Evolutionary conservation across 92 coral and sea anemone genomes (phyloP).

Genomic region (Umimayanthus kanabou): DNA sequence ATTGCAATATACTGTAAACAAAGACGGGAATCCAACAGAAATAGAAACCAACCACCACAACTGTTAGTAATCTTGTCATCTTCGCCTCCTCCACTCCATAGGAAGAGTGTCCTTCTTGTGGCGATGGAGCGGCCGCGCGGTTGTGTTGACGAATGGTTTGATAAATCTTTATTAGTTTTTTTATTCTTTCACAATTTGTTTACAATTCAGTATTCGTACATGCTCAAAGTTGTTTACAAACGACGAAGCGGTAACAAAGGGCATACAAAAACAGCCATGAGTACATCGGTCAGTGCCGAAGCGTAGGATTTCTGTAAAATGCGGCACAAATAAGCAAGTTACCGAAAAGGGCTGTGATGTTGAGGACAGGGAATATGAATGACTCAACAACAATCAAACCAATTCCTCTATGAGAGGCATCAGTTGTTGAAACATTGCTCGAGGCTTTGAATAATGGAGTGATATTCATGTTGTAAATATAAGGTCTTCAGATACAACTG

Average conservation of each 20-base stretch:
- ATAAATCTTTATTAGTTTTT: not conserved
- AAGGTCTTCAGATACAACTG: too few relatives aligned
- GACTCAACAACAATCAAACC: not conserved
- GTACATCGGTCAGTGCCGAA: not conserved
- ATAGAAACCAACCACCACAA: not conserved
- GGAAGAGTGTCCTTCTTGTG: too few relatives aligned
- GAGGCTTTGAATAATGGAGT: not conserved
- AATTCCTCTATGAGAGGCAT: constrained; percentile 6
- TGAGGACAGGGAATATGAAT: not conserved
- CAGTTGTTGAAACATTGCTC: not conserved
- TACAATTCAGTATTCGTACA: not conserved
- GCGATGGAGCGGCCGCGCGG: not conserved
- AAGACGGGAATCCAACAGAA: not conserved
- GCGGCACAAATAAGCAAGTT: not conserved
- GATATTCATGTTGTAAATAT: not conserved
- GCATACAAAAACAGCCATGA: not conserved
- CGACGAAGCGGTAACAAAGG: not conserved
- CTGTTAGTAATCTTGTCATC: not conserved
- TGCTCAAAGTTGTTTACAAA: not conserved
- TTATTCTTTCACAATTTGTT: too few relatives aligned
- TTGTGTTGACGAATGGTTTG: not conserved
- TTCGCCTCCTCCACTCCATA: too few relatives aligned
- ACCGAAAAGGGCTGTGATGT: not conserved
- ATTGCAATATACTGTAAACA: not conserved
- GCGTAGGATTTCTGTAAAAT: not conserved